phyloP scores from a whole-genome alignment of 2,888 invertebrate species.

The Lepidonotus clava region DNA sequence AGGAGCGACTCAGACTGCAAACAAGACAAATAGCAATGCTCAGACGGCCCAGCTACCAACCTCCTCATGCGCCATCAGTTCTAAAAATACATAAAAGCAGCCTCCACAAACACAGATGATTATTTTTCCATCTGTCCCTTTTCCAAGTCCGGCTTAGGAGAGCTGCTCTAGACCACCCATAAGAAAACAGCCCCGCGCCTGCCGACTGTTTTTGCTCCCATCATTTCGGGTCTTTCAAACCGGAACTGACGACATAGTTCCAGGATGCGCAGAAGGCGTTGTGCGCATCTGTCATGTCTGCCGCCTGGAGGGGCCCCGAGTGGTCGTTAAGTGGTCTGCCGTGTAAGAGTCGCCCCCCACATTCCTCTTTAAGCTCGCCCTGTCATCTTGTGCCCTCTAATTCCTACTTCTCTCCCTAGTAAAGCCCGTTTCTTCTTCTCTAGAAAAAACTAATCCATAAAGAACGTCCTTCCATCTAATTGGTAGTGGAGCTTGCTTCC shows the following conservation, averaged over 20 bases:
- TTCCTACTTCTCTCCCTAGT: too few species aligned
- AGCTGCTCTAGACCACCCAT: neutral
- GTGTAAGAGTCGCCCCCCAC: too few species aligned
- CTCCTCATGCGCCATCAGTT: neutral
- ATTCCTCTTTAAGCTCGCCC: too few species aligned
- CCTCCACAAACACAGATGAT: neutral
- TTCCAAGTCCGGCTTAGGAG: neutral
- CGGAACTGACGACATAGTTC: neutral
- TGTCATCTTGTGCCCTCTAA: too few species aligned
- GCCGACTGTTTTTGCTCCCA: neutral
- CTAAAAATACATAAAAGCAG: slow-evolving; percentile 12
- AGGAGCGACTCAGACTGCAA: too few species aligned
- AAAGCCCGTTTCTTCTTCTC: too few species aligned
- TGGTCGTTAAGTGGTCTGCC: too few species aligned
- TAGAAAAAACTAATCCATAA: too few species aligned
- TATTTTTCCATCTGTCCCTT: neutral
- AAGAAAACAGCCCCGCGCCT: neutral
- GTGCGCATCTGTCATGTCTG: neutral
- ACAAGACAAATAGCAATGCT: too few species aligned
- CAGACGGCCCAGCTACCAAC: too few species aligned
- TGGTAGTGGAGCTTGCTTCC: neutral
- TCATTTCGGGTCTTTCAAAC: neutral
- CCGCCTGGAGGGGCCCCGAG: neutral
- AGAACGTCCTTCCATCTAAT: neutral
- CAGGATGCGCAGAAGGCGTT: neutral